These are phyloP conservation scores for Hyles lineata DNA, from an alignment of 2,888 invertebrate species.

Conservation along the genomic window DNA sequence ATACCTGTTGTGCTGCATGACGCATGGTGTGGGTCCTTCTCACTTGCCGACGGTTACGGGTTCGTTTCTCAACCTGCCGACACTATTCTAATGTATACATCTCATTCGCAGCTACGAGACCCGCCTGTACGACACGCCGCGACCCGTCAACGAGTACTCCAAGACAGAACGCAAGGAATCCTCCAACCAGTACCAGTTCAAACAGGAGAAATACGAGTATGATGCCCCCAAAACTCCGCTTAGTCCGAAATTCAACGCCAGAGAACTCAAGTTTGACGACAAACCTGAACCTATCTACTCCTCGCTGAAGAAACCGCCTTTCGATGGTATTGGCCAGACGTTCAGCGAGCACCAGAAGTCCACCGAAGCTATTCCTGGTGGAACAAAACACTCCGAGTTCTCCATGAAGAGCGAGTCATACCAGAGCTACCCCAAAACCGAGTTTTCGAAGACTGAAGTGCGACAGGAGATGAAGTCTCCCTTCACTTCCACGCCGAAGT, in stretches of 20 bases:
- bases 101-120: conserved; percentile 81
- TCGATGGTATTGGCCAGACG: conserved; percentile 74
- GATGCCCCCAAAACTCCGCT: conserved; percentile 73
- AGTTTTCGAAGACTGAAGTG: conserved; percentile 66
- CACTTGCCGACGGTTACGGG: conserved; percentile 1
- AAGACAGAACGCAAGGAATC: conserved; percentile 69
- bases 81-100: conserved; percentile 1
- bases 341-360: conserved; percentile 77
- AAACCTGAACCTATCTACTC: conserved; percentile 75
- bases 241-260: conserved; percentile 81
- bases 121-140: conserved; percentile 81
- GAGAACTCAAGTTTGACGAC: conserved; percentile 78
- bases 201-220: conserved; percentile 68
- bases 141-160: conserved; percentile 67
- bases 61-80: not conserved
- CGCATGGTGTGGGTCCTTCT: conserved; percentile 23
- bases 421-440: conserved; percentile 72
- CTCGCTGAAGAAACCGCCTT: conserved; percentile 67
- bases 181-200: conserved; percentile 58
- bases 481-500: conserved; percentile 74
- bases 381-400: conserved; percentile 73
- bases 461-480: conserved; percentile 73
- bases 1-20: conserved; percentile 24
- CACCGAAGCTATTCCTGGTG: conserved; percentile 76
- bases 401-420: conserved; percentile 75